Percentiles rank a stretch among this genome's conserved stretches.
Conservation (phyloP, 2,797 vertebrate species). For the Chrosomus eos region DNA sequence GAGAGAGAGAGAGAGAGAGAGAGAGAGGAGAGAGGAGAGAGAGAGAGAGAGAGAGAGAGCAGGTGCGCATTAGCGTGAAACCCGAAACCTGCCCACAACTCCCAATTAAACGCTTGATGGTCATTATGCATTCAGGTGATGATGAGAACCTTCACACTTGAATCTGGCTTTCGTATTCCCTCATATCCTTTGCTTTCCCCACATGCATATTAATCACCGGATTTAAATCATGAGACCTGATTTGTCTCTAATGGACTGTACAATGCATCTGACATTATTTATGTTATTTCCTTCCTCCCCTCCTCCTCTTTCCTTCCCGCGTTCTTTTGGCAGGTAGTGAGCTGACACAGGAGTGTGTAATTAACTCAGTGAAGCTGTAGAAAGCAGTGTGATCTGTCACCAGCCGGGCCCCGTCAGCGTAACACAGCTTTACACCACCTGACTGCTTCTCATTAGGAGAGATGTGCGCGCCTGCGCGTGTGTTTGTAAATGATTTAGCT, state of each 20-base stretch:
- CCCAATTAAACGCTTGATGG: constrained; percentile 72
- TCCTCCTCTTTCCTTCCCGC: constrained; percentile 47
- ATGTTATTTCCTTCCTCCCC: constrained; percentile 54
- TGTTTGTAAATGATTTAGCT: background rate
- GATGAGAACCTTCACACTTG: constrained; percentile 60
- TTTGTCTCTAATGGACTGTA: constrained; percentile 72
- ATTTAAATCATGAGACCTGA: constrained; percentile 66
- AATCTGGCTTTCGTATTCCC: constrained; percentile 66
- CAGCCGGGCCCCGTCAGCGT: constrained; percentile 61
- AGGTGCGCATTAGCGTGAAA: constrained; percentile 45
- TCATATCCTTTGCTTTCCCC: constrained; percentile 66
- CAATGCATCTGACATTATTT: constrained; percentile 67
- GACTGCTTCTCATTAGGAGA: constrained; percentile 47
- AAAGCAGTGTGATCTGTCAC: constrained; percentile 68
- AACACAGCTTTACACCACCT: constrained; percentile 62
- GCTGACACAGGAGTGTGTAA: constrained; percentile 62
- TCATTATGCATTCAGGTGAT: constrained; percentile 72
- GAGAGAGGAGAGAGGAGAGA: background rate
- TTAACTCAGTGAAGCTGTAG: constrained; percentile 70
- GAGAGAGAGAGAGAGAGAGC: background rate
- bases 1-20: too few species aligned
- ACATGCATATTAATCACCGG: constrained; percentile 69
- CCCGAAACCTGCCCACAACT: constrained; percentile 62
- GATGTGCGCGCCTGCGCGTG: background rate
- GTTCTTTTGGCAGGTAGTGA: constrained; percentile 65